phyloP scores from a whole-genome alignment of 2,888 invertebrate species.

The Pilophorus perplexus region DNA sequence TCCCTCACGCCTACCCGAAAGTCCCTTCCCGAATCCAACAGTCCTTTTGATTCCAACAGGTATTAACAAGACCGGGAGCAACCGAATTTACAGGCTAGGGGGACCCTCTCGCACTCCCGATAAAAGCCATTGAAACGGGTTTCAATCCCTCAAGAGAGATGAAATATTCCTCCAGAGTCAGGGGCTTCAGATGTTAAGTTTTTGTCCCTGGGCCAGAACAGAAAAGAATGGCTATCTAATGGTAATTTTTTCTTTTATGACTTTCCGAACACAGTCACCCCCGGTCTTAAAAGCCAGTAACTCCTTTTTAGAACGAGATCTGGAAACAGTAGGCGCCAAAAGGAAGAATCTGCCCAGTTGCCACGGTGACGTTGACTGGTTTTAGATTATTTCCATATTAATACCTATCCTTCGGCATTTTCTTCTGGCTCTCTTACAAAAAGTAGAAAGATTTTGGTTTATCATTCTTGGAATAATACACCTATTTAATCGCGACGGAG shows the following conservation, averaged over 20 bases:
- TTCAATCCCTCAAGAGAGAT: conserved; percentile 3
- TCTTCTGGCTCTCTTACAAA: no score
- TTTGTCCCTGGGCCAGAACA: conserved; percentile 5
- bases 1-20: conserved; percentile 25
- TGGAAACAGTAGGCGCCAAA: not conserved
- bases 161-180: not conserved
- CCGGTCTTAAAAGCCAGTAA: not conserved
- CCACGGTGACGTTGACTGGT: no score
- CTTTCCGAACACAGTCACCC: not conserved
- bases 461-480: no score
- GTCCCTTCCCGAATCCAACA: not conserved
- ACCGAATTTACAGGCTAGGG: conserved; percentile 27
- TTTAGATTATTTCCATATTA: no score
- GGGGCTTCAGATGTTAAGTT: not conserved
- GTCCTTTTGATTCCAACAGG: conserved; percentile 22
- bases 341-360: no score
- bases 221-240: conserved; percentile 19
- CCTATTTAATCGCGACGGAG: no score
- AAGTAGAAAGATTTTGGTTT: no score
- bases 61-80: conserved; percentile 33
- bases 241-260: conserved; percentile 24
- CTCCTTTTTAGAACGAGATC: not conserved
- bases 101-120: conserved; percentile 10
- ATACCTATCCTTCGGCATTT: no score
- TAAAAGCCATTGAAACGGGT: conserved; percentile 16